Base-by-base conservation (phyloP, 2,888 invertebrate genomes). In the Cosmia trapezina region DNA sequence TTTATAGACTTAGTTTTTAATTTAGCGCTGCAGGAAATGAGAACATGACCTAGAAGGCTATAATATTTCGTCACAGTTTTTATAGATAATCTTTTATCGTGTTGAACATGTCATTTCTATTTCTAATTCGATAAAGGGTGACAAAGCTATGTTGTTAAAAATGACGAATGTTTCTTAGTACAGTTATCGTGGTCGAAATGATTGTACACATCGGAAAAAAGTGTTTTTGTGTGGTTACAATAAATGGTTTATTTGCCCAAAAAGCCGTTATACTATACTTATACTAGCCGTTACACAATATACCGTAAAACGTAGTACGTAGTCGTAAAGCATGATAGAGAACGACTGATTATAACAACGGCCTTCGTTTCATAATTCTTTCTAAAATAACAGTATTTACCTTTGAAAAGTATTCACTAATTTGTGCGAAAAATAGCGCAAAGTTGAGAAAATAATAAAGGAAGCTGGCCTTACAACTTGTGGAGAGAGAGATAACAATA, bases 81-180 rank as follows among this genome's bases (percentile, higher is more conserved):
- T 51, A 17, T 28, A 68, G 47, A 77, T 74, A 78, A 59, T 59
- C 12, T 41, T 41, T 60, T 51, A 74, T 74, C 49, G 17, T 51
- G 28, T 41, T 17, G 47, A 57, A 43, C 72, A 71, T 72, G 57
- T 57, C 28, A 77, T 33, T 70, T 22, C n/a, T 45, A 74, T 78
- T 68, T 69, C 51, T 17, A 69, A 22, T n/a, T 41, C 12, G 79
- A 79, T 62, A 72, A 57, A 33, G 19, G 11, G 5, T 45, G 62
- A 47, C 28, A 28, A 28, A 62, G 11, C 12, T 8, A 19, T 66
- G 51, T 53, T 53, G 17, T 33, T 14, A n/a, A n/a, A 54, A 53
- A 72, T 54, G 12, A 78, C 22, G 9, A 69, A 70, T 43, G 6
- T 70, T 78, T 56, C 47, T 22, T 9, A 1, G 47, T 61, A 75